Base-by-base conservation (phyloP, 2,113 vertebrate genomes). In the Cnemophilus loriae region DNA sequence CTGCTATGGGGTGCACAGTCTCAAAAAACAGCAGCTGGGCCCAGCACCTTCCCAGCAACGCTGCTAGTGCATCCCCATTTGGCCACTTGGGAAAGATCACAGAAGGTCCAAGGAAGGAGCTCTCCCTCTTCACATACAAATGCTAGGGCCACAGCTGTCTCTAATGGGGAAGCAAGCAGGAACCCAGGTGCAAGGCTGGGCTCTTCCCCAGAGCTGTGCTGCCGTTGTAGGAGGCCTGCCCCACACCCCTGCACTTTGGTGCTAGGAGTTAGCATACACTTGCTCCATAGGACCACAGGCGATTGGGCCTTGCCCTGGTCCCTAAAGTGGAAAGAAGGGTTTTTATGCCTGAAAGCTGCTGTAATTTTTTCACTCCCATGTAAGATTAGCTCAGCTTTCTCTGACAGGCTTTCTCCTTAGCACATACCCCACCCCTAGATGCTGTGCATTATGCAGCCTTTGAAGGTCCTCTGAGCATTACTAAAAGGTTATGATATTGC, bases 1-100 rank as follows among this genome's bases (percentile, higher is more conserved):
- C 24, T 47, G 42, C 22, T 26, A 3, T 0, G 3, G 16, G 6
- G 5, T 7, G 4, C 10, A 60, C 6, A 9, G 84, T 13, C 26
- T 42, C 32, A 57, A 20, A 37, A 65, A 35, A 1, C 21, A 49
- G 44, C 35, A 46, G 33, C 46, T 42, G 30, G 68, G 32, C 24
- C 47, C 68, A 71, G 42, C n/a, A 65, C 12, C 37, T 37, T 55
- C 35, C 30, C 30, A 30, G 13, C 7, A 30, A 24, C 5, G 11
- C 30, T 70, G n/a, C 6, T 63, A 7, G 3, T 32, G 2, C 53
- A 41, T 44, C 46, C 8, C 7, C 16, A 11, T 27, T 30, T 30
- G 12, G 17, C 19, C 17, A 28, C 20, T 8, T n/a, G 17, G 16
- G 28, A 33, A 70, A 42, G 32, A 41, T 2, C 41, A 89, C 6